Evolutionary conservation across 2,888 invertebrate species (phyloP).

Genomic region (Eulithis prunata): DNA sequence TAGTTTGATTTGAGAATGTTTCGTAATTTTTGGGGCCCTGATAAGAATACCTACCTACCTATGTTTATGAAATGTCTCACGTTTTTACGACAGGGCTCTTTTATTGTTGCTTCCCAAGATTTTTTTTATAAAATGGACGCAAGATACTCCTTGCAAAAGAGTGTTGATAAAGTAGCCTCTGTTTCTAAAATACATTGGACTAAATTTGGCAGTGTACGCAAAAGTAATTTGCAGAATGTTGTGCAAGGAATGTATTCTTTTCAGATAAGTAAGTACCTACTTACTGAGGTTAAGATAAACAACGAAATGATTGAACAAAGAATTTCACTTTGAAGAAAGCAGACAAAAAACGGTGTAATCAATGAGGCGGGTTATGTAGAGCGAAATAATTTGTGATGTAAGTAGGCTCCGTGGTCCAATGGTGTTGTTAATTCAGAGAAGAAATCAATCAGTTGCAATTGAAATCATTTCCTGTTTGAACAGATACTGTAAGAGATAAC

Average conservation of each 20-base stretch:
- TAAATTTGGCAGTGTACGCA: no score
- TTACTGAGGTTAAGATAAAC: slow-evolving; percentile 69
- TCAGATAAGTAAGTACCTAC: slow-evolving; percentile 9
- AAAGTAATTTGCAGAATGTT: no score
- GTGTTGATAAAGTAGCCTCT: background rate
- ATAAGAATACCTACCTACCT: slow-evolving; percentile 34
- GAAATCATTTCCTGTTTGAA: slow-evolving; percentile 20
- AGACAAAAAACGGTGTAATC: slow-evolving; percentile 31
- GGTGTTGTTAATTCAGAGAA: slow-evolving; percentile 43
- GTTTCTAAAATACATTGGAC: background rate
- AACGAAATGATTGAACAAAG: slow-evolving; percentile 39
- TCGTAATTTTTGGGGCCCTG: slow-evolving; percentile 54
- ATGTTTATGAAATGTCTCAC: slow-evolving; percentile 4
- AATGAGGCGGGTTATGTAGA: slow-evolving; percentile 43
- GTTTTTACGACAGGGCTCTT: background rate
- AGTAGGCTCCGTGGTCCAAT: slow-evolving; percentile 52
- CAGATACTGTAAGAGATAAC: background rate
- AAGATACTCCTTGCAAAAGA: background rate
- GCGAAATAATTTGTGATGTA: slow-evolving; percentile 50
- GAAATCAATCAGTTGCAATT: slow-evolving; percentile 37
- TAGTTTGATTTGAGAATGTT: slow-evolving; percentile 38
- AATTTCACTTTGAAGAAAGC: slow-evolving; percentile 38
- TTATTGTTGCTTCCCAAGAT: background rate
- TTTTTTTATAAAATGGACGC: background rate
- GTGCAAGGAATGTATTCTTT: background rate